phyloP scores from a whole-genome alignment of 1,140 invertebrate species.

The Diachasmimorpha longicaudata region DNA sequence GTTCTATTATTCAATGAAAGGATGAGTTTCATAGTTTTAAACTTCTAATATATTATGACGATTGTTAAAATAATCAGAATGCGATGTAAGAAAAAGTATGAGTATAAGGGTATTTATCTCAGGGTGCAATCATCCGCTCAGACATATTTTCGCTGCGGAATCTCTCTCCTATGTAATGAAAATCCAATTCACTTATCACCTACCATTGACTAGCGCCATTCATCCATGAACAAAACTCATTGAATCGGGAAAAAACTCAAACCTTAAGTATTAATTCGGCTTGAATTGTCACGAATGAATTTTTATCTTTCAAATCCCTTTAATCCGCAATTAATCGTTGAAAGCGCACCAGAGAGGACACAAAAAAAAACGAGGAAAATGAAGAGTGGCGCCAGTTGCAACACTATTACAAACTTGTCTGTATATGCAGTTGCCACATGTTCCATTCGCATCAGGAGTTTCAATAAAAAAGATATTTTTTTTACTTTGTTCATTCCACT shows the following conservation, averaged over 20 bases:
- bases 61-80: too few species aligned
- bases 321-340: background rate
- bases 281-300: background rate
- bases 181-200: slow-evolving; percentile 29
- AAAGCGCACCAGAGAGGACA: background rate
- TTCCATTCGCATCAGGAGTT: background rate
- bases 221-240: slow-evolving; percentile 13
- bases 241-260: slow-evolving; percentile 9
- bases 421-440: background rate
- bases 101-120: too few species aligned
- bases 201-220: background rate
- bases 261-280: background rate
- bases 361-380: background rate
- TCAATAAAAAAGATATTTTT: background rate
- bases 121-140: too few species aligned
- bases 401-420: background rate
- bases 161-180: slow-evolving; percentile 21
- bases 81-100: too few species aligned
- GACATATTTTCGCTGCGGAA: slow-evolving; percentile 2
- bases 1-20: too few species aligned
- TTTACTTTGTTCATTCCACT: background rate
- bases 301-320: background rate
- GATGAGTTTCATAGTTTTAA: too few species aligned
- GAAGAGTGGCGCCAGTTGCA: background rate
- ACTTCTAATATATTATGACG: too few species aligned